phyloP scores from a whole-genome alignment of 2,113 vertebrate species.

The Brachypteracias leptosomus region DNA sequence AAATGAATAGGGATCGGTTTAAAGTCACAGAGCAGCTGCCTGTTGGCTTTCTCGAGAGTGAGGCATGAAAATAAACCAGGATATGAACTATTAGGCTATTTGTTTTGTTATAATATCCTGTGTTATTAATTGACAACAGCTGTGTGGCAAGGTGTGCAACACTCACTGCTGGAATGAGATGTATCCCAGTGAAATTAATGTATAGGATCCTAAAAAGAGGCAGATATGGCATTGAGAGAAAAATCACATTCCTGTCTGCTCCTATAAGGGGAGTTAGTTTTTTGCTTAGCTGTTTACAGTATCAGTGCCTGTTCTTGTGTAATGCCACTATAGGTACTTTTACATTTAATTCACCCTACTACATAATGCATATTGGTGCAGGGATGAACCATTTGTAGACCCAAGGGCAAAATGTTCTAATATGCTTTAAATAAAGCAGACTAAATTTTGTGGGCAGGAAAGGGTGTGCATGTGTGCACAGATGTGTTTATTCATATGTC shows the following conservation, averaged over 20 bases:
- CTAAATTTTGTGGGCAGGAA: background rate
- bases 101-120: background rate
- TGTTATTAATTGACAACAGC: slow-evolving; percentile 34
- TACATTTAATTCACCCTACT: background rate
- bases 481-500: background rate
- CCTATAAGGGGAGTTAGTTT: background rate
- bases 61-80: background rate
- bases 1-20: slow-evolving; percentile 12
- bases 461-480: background rate
- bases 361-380: background rate
- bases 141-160: background rate
- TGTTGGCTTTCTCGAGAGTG: background rate
- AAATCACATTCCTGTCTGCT: background rate
- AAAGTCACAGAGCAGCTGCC: slow-evolving; percentile 56
- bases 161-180: background rate
- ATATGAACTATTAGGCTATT: slow-evolving; percentile 17
- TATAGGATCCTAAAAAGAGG: background rate
- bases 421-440: background rate
- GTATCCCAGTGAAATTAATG: background rate
- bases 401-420: background rate
- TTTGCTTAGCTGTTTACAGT: background rate
- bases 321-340: background rate
- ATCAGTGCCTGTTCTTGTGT: background rate
- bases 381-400: background rate
- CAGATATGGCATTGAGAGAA: background rate